phyloP scores from a whole-genome alignment of 2,113 vertebrate genomes.

The Tyrannus savana region DNA sequence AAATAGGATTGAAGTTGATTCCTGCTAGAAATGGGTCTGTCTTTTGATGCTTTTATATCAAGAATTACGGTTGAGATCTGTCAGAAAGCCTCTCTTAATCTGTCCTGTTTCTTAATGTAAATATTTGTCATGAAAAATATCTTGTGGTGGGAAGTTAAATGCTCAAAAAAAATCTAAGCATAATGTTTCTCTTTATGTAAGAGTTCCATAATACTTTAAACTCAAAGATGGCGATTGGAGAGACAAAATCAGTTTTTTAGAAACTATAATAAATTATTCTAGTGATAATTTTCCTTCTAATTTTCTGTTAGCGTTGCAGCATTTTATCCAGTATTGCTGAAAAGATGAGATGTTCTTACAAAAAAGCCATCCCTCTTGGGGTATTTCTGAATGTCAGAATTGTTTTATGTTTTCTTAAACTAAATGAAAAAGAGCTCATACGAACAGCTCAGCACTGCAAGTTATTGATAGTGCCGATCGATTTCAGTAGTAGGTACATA shows the following conservation, averaged over 20 bases:
- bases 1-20: not conserved
- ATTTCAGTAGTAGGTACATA: not conserved
- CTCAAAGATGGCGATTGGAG: not conserved
- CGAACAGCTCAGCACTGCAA: not conserved
- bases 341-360: not conserved
- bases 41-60: not conserved
- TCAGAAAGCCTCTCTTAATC: not conserved
- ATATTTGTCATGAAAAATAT: not conserved
- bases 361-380: not conserved
- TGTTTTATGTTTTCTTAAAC: not conserved
- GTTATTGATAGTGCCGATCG: accelerated
- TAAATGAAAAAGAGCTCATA: not conserved
- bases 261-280: not conserved
- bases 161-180: not conserved
- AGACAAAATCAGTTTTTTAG: not conserved
- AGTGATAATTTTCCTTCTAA: not conserved
- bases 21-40: not conserved
- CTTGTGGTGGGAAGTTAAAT: not conserved
- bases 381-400: not conserved
- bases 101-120: not conserved
- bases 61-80: not conserved
- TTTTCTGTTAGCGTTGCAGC: not conserved
- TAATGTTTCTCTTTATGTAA: not conserved
- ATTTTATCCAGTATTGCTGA: not conserved
- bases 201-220: not conserved